Base-by-base conservation (phyloP, 1,140 invertebrate species). In the Chrysomallon squamiferum region DNA sequence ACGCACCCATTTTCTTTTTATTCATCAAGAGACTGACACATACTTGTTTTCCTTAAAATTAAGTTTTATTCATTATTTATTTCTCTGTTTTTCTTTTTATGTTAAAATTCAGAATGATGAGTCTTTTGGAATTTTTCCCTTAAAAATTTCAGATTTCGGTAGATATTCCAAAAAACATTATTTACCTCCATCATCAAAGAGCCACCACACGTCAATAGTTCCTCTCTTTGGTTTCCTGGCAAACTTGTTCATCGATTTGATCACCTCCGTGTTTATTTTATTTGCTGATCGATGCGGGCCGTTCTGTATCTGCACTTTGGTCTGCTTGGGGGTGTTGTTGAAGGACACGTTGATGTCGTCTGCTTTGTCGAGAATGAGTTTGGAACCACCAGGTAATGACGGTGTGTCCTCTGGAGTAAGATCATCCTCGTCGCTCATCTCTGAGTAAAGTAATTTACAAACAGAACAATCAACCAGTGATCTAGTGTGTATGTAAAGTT, bases 171-270 rank as follows among this genome's bases (percentile, higher is more conserved):
- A 22, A 58, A 18, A 60, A 30, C 29, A 20, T 2, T 52, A 50
- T 62, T 69, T 73, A 80, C 88, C 88, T 73, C 88, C 96, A 86
- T 98, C 96, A 85, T 98, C 96, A 85, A 97, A 98, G 52, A 98
- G 84, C 96, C 96, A 98, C 93, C 95, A 98, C 25, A 97, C 95
- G 86, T 98, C 95, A 67, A 98, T 92, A 0, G 89, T 92, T 29
- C 94, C 93, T 65, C 69, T 75, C 57, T 75, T 79, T 45, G 86
- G 80, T 66, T 86, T 86, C 38, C 75, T 73, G 56, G 87, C 84
- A 80, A 95, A 95, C 57, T 91, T 85, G 30, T 89, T 90, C 81
- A 82, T 77, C 20, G 78, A 70, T 25, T 72, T 70, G 0, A 83
- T 59, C 18, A 84, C 68, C 52, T 85, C 64, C 29, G 58, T 72